Evolutionary conservation across 2,113 vertebrate species (phyloP).

Genomic region (Phylloscopus trochilus): DNA sequence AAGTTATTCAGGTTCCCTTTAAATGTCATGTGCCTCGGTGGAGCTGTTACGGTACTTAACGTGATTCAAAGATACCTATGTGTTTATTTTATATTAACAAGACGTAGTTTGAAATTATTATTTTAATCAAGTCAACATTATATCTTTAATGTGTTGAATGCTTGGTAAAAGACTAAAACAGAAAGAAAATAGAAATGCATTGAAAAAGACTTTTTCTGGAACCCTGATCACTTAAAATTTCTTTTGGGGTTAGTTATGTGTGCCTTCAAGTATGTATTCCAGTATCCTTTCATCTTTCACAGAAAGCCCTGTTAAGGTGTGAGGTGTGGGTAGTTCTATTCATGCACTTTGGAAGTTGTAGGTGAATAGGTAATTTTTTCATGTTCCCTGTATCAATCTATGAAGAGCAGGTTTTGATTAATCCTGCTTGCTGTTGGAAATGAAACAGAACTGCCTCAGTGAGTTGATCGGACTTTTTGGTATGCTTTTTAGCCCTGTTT

Average conservation of each 20-base stretch:
- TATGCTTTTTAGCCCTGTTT: not conserved
- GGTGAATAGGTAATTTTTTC: not conserved
- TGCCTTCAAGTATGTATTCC: not conserved
- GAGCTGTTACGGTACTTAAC: not conserved
- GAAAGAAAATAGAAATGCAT: not conserved
- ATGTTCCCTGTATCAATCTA: constrained; percentile 50
- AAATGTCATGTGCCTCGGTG: not conserved
- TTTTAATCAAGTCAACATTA: not conserved
- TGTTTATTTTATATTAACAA: not conserved
- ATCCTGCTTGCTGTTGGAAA: not conserved
- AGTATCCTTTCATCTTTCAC: not conserved
- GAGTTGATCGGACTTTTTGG: not conserved
- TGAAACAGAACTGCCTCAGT: not conserved
- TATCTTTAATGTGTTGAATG: not conserved
- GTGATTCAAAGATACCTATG: not conserved
- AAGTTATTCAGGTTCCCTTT: not conserved
- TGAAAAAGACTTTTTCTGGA: not conserved
- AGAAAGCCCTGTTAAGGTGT: not conserved
- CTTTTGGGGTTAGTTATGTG: not conserved
- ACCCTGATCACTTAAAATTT: not conserved
- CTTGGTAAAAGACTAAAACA: not conserved
- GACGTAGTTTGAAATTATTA: not conserved
- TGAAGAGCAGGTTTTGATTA: not conserved
- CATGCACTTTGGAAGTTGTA: not conserved
- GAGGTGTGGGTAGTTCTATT: not conserved